Evolutionary conservation across 2,797 vertebrate species (phyloP).

Genomic region (Okamejei kenojei): DNA sequence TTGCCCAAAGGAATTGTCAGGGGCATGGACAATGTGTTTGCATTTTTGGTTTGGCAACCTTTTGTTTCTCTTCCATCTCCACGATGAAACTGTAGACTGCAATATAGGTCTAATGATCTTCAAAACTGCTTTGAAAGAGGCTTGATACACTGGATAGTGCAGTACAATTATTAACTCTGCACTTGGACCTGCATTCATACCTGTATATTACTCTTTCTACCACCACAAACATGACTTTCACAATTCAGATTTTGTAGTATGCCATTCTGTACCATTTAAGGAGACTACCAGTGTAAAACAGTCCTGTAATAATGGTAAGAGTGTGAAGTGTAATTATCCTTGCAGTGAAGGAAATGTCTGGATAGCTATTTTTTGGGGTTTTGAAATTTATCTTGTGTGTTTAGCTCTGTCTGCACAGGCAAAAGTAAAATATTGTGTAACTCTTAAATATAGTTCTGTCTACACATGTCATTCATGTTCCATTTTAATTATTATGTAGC

Average conservation of each 20-base stretch:
- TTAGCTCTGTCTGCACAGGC: not conserved
- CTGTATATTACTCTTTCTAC: not conserved
- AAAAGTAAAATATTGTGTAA: slow-evolving; percentile 7
- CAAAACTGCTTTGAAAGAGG: not conserved
- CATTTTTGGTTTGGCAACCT: not conserved
- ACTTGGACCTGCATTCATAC: not conserved
- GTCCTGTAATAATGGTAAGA: not conserved
- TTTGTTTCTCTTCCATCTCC: not conserved
- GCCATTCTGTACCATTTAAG: not conserved
- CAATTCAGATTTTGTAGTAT: not conserved
- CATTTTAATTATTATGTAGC: not conserved
- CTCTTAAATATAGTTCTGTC: slow-evolving; percentile 4
- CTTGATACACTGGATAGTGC: not conserved
- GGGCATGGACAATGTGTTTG: not conserved
- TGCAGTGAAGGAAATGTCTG: not conserved
- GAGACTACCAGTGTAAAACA: not conserved
- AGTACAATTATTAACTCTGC: not conserved
- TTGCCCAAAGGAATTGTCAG: not conserved
- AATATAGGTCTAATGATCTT: not conserved
- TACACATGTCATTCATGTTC: not conserved
- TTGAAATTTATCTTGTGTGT: not conserved
- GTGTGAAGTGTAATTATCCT: not conserved
- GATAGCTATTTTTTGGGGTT: not conserved
- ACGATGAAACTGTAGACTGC: not conserved
- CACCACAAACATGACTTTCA: not conserved